Percentiles rank a stretch among this genome's conserved stretches.
Conservation (phyloP, 35 echinoderm and acorn worm genomes). For the Amphiura filiformis region DNA sequence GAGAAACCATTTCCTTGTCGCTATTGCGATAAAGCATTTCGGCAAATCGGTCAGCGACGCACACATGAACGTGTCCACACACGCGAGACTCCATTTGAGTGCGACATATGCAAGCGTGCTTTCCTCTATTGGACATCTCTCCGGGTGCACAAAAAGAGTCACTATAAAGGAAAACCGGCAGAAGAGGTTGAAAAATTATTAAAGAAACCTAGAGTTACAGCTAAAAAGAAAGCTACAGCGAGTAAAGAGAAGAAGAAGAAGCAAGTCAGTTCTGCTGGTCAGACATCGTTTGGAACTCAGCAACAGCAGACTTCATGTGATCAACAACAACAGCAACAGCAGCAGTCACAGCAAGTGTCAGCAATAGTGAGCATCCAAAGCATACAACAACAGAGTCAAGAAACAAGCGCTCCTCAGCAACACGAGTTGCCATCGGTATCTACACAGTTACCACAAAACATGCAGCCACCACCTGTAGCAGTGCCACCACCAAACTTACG, state of each 20-base stretch:
- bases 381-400: not conserved
- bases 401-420: not conserved
- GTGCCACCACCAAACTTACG: not conserved
- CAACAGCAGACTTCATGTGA: no score
- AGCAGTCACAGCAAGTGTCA: no score
- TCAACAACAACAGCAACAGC: not conserved
- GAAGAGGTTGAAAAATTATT: no score
- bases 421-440: not conserved
- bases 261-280: not conserved
- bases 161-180: not conserved
- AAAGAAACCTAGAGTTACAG: no score
- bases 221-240: not conserved
- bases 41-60: not conserved
- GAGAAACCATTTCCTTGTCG: constrained; percentile 42
- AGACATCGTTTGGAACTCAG: not conserved
- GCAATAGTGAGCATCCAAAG: no score
- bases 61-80: constrained; percentile 40
- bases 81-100: constrained; percentile 30
- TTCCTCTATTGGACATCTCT: not conserved
- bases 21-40: constrained; percentile 30
- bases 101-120: constrained; percentile 24
- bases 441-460: not conserved
- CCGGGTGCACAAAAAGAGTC: not conserved
- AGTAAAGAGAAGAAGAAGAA: not conserved
- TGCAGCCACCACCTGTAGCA: not conserved